Evolutionary conservation across 1,140 invertebrate species (phyloP).

Genomic region (Radopholus similis): DNA sequence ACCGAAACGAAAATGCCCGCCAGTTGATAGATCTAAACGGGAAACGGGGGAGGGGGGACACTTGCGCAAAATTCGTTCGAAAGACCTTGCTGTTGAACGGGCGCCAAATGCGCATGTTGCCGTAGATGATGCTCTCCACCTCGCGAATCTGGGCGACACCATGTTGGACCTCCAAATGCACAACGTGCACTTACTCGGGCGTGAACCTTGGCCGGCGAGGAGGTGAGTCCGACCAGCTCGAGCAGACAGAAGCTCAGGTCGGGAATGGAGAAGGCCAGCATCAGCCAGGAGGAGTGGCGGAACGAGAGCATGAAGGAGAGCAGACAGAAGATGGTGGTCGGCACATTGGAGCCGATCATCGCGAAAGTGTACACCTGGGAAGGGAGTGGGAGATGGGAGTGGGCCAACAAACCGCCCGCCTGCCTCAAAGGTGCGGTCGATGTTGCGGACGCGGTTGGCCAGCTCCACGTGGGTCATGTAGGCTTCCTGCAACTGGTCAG

Average conservation of each 20-base stretch:
- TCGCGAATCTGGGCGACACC: constrained; percentile 38
- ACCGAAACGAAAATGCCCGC: constrained; percentile 11
- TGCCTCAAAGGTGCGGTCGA: constrained; percentile 36
- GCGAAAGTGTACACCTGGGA: constrained; percentile 33
- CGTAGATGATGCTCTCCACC: constrained; percentile 38
- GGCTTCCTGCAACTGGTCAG: constrained; percentile 23
- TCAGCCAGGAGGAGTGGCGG: constrained; percentile 8
- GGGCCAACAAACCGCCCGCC: not conserved
- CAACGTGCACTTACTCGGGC: constrained; percentile 17
- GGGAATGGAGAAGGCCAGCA: constrained; percentile 14
- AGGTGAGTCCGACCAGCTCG: constrained; percentile 34
- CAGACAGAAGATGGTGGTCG: constrained; percentile 37
- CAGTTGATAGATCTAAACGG: constrained; percentile 22
- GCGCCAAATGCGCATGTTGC: constrained; percentile 32
- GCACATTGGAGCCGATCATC: constrained; percentile 42
- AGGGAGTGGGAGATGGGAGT: not conserved
- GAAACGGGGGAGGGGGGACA: constrained; percentile 19
- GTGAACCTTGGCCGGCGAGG: constrained; percentile 26
- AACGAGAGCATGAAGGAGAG: constrained; percentile 28
- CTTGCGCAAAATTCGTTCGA: too few species aligned
- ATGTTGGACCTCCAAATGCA: constrained; percentile 3
- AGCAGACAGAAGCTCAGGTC: constrained; percentile 33
- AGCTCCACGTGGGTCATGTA: constrained; percentile 34
- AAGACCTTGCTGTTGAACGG: constrained; percentile 32
- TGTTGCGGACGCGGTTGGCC: constrained; percentile 21